Evolutionary conservation across 2,113 vertebrate species (phyloP), one percentile per base, ranked within the genome.

Genomic region (Guaruba guarouba): DNA sequence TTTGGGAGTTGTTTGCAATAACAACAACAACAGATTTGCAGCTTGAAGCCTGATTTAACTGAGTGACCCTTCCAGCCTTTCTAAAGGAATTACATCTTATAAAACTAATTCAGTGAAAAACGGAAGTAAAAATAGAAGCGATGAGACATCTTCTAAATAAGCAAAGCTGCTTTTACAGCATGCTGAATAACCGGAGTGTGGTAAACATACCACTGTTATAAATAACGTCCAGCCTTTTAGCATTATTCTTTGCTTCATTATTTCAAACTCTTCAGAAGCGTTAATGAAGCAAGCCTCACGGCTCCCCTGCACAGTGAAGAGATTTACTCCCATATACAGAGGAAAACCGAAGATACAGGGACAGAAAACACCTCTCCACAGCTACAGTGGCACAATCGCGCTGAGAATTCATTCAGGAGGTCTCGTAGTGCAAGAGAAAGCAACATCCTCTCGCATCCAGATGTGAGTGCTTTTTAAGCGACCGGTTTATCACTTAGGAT

Each of bases 121-220:
- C 33, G 55, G 33, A 91, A 86, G 68, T 28, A 96, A 96, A 96
- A 96, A 95, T 96, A 96, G 95, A 94, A 93, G 90, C 2, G 3
- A 92, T 96, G 90, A 96, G 93, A 51, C 86, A 94, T 93, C 80
- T 83, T 95, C 90, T 90, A 96, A 93, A 93, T 74, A 96, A 96
- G 93, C 92, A 95, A 95, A 95, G 95, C 90, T 96, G 94, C 90
- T 95, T 93, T 86, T 97, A 59, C 90, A 90, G 94, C 70, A 17
- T 68, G 82, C 84, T 94, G 94, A 75, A 94, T 96, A 96, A 92
- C 82, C 83, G 76, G 61, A 90, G 79, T 70, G 90, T 92, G 94
- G 93, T 83, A 96, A 96, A 94, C 92, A 94, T 16, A 74, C 79
- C 79, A 80, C 55, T 68, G 87, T 86, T 97, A 95, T 83, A 68